phyloP scores from a whole-genome alignment of 2,888 invertebrate species.

The Cinara cedri region DNA sequence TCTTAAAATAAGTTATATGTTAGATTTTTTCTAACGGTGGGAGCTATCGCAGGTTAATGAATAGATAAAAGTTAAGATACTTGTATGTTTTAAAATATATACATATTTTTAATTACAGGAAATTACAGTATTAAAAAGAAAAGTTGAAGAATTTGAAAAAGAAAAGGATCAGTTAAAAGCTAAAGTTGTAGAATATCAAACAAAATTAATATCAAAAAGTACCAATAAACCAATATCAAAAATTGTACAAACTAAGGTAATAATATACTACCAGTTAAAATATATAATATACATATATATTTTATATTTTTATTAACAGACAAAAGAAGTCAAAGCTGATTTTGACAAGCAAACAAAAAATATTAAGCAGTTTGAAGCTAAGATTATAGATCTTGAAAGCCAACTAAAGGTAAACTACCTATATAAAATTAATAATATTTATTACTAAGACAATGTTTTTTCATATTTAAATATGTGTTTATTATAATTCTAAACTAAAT shows the following conservation, averaged over 20 bases:
- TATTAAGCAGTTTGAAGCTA: conserved; percentile 48
- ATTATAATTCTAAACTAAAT: not conserved
- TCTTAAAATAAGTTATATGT: too few relatives aligned
- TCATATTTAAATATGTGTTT: not conserved
- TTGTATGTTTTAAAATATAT: not conserved
- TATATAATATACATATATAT: not conserved
- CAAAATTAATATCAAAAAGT: conserved; percentile 69
- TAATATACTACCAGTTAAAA: not conserved
- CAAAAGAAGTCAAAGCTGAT: conserved; percentile 51
- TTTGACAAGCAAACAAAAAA: conserved; percentile 44
- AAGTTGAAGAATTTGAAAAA: conserved; percentile 82
- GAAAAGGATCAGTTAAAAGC: conserved; percentile 77
- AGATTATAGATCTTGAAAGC: conserved; percentile 35
- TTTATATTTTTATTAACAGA: conserved; percentile 17
- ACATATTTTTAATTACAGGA: conserved; percentile 67
- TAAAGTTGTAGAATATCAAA: conserved; percentile 78
- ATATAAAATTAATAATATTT: not conserved
- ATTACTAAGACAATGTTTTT: not conserved
- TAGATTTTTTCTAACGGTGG: too few relatives aligned
- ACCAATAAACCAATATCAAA: conserved; percentile 59
- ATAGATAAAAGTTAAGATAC: too few relatives aligned
- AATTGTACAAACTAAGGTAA: conserved; percentile 40
- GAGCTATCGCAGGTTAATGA: too few relatives aligned
- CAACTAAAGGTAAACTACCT: conserved; percentile 34
- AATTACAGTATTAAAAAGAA: conserved; percentile 79